Evolutionary conservation across 2,113 vertebrate genomes (phyloP), one percentile per base, ranked within the genome.

Genomic region (Microcebus ravelobensis): DNA sequence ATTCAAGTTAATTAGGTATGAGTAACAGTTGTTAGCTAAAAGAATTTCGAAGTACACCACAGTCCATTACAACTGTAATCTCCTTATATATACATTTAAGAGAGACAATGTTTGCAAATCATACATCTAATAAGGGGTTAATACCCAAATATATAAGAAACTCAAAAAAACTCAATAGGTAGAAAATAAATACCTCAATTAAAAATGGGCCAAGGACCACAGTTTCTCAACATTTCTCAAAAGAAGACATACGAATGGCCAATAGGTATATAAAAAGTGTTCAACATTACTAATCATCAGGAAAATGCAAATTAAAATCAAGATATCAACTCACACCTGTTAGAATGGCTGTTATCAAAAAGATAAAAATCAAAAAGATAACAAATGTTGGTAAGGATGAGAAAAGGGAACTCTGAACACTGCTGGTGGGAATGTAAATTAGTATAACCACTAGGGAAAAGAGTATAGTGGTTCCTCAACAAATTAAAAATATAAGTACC

Each of bases 11-110:
- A 83, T 90, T 81, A 95, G 59, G 34, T n/a, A 77, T 48, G 71
- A 29, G 14, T n/a, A 94, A 96, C 27, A 65, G 36, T 50, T 94
- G 89, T 95, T 52, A 80, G 61, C 74, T 79, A 68, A 96, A 82
- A 96, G n/a, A 34, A 74, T 80, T 91, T 3, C 59, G 15, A 94
- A 87, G 48, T 21, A 76, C 2, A 90, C 7, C 4, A 65, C 2
- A 74, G 42, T 86, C 57, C 90, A 70, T 29, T 92, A 42, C 4
- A 80, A 74, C 8, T 36, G 12, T 81, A 96, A 91, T 92, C 18
- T 91, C 42, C 31, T n/a, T 80, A 86, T 63, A 90, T 6, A 89
- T 13, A 88, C 7, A 92, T 39, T 50, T 95, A 70, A 67, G 50
- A 7, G 29, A 68, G 71, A 70, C 61, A 85, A n/a, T 77, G 67